Evolutionary conservation across 2,113 vertebrate species (phyloP), one percentile per base, ranked within the genome.

Genomic region (Albula goreensis): DNA sequence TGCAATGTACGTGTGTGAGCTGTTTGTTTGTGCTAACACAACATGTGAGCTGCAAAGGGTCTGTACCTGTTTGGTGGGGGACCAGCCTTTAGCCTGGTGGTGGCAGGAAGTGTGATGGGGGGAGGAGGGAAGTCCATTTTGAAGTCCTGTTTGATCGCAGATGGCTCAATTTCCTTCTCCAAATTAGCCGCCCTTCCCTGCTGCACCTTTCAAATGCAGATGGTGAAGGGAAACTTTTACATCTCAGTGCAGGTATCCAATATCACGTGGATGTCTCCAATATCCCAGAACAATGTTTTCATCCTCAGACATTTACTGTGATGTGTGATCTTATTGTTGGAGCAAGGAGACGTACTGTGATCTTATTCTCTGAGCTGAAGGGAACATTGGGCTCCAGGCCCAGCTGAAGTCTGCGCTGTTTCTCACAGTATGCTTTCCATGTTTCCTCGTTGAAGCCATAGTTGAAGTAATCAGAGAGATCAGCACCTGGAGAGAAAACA

Each of bases 401-500:
- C 53, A 95, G 91, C 89, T 94, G 94, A 74, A 96, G 94, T 74
- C 94, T 91, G 2, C 91, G 92, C 89, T 96, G 94, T 78, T 96
- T 96, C 70, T 94, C 94, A 90, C 95, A 96, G 86, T 96, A 96
- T 17, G 93, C 93, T 85, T 95, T 96, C 95, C 94, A 96, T 0
- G 94, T 95, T 81, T 96, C 95, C 91, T 96, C 94, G 85, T 93
- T 96, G 90, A 96, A 96, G 80, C 94, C 94, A 0, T 96, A 96
- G 88, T 96, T 95, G 85, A 95, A 95, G 79, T 95, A 96, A 87
- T 96, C 95, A 13, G 94, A 96, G 87, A 95, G 93, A 87, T 95
- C 95, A 86, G 94, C 94, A 88, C 94, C 94, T 96, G 87, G 7
- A 82, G 85, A 88, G 56, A 49, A 66, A 85, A n/a, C 15, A n/a